These are phyloP conservation scores for Anomalospiza imberbis DNA, from an alignment of 2,797 vertebrate species.

Conservation along the genomic window DNA sequence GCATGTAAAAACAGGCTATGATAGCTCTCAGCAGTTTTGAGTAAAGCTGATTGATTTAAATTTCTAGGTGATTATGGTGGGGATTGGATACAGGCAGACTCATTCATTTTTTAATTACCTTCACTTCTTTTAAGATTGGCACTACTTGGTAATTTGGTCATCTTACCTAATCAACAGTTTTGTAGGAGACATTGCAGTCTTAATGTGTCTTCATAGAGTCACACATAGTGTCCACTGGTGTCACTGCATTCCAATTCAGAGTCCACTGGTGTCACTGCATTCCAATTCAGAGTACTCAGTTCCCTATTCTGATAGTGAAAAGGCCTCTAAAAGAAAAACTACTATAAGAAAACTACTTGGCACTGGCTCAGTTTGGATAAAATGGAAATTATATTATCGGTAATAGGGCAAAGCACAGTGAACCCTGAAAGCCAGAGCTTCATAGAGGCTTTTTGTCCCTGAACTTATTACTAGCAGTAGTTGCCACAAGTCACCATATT, in stretches of 20 bases:
- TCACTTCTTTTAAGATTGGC: background rate
- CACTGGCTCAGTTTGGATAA: background rate
- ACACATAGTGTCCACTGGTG: background rate
- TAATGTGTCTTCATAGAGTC: background rate
- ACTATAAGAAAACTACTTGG: background rate
- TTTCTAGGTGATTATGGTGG: background rate
- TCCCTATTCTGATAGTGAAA: background rate
- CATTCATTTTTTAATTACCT: background rate
- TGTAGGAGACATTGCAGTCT: background rate
- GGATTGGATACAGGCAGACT: background rate
- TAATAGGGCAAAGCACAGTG: background rate
- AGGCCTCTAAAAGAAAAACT: background rate
- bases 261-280: background rate
- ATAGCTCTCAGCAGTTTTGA: background rate
- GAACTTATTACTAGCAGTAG: background rate
- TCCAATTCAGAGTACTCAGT: background rate
- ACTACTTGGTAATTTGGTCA: background rate
- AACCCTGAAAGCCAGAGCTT: background rate
- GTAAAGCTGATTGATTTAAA: background rate
- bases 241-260: background rate
- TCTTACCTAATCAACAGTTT: background rate
- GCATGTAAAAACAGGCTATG: background rate
- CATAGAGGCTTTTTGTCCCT: background rate
- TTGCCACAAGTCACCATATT: background rate
- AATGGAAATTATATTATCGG: background rate